Percentiles rank a stretch among this genome's conserved stretches.
Evolutionary conservation across 2,888 invertebrate genomes (phyloP).

Genomic region (Meiosimyza decipiens): DNA sequence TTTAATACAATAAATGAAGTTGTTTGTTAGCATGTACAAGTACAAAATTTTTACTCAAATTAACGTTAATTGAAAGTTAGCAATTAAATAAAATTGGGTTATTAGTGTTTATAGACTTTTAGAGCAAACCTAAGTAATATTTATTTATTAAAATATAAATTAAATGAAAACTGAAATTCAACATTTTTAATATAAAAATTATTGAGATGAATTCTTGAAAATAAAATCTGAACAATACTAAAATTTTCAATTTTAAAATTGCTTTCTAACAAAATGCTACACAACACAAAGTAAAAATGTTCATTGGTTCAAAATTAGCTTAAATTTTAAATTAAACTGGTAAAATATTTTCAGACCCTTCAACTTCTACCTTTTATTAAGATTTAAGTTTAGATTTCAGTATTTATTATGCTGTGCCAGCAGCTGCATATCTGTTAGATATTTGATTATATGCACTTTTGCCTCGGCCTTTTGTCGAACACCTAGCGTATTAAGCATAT

Average conservation of each 20-base stretch:
- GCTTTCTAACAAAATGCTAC: neutral
- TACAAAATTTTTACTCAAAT: no score
- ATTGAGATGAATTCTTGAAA: constrained; percentile 14
- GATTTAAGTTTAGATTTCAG: constrained; percentile 42
- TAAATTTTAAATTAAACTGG: constrained; percentile 32
- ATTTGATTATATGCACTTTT: constrained; percentile 63
- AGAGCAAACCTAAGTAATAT: no score
- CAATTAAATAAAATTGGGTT: no score
- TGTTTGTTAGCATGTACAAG: no score
- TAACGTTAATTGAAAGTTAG: no score
- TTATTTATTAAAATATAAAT: neutral
- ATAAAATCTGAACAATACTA: constrained; percentile 10
- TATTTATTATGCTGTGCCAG: constrained; percentile 63
- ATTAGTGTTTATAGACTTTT: no score
- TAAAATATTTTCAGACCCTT: constrained; percentile 30
- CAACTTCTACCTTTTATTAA: constrained; percentile 2
- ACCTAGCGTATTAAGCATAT: constrained; percentile 62
- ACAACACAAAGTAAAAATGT: no score
- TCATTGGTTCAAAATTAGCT: constrained; percentile 1
- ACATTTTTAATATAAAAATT: constrained; percentile 37
- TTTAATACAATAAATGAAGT: no score
- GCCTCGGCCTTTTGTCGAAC: constrained; percentile 62
- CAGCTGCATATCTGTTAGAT: constrained; percentile 62
- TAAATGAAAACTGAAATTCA: constrained; percentile 19
- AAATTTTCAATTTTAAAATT: constrained; percentile 26